Conservation (phyloP, 1,140 invertebrate genomes). For the Lethrus apterus region DNA sequence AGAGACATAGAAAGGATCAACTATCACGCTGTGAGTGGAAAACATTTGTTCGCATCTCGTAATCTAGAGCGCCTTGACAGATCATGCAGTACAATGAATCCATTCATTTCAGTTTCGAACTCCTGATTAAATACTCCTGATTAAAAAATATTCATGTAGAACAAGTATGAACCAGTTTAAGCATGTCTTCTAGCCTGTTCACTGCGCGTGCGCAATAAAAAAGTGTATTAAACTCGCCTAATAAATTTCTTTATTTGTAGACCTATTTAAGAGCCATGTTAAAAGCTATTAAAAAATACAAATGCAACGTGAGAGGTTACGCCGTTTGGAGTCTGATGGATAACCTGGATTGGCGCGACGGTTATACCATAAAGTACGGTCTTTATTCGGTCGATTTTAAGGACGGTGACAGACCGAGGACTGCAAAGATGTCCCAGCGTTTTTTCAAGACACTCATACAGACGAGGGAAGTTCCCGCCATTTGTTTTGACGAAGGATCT, state of each 20-base stretch:
- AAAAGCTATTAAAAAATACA: constrained; percentile 53
- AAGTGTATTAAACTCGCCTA: not conserved
- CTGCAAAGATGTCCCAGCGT: constrained; percentile 59
- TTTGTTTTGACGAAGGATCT: constrained; percentile 1
- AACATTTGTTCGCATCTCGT: not conserved
- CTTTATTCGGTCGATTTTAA: constrained; percentile 66
- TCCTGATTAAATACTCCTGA: not conserved
- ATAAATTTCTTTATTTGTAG: constrained; percentile 33
- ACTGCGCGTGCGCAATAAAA: too few relatives aligned
- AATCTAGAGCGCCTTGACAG: not conserved
- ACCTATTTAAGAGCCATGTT: constrained; percentile 56
- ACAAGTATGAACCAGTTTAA: too few relatives aligned
- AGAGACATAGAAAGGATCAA: constrained; percentile 45
- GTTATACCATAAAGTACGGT: constrained; percentile 61
- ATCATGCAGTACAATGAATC: not conserved
- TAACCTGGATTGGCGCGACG: constrained; percentile 69
- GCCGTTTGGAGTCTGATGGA: constrained; percentile 69
- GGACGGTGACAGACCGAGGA: constrained; percentile 53
- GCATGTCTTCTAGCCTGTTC: too few relatives aligned
- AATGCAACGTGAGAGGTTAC: constrained; percentile 57
- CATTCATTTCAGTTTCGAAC: not conserved
- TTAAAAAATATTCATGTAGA: too few relatives aligned
- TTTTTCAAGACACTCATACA: constrained; percentile 52
- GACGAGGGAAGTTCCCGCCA: constrained; percentile 10
- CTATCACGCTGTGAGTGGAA: constrained; percentile 42